phyloP scores from a whole-genome alignment of 2,888 invertebrate species.

The Rhabditoides inermis region DNA sequence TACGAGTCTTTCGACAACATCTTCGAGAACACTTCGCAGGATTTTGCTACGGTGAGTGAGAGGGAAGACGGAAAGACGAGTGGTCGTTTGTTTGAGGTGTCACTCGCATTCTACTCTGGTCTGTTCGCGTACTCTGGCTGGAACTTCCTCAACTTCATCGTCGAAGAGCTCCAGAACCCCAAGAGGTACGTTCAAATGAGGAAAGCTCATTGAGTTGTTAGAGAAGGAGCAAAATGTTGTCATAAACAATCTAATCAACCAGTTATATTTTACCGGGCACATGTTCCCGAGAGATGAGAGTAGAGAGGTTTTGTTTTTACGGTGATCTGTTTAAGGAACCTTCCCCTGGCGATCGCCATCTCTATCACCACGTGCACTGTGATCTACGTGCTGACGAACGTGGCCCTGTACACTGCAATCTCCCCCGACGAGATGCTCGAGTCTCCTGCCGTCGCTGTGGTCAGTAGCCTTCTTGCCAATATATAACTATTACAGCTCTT shows the following conservation, averaged over 20 bases:
- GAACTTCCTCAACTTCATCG: slow-evolving; percentile 98
- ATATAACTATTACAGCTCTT: too few relatives aligned
- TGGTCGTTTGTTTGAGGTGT: slow-evolving; percentile 57
- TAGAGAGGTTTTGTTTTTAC: not conserved
- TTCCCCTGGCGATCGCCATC: slow-evolving; percentile 85
- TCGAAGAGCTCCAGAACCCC: slow-evolving; percentile 94
- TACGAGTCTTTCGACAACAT: slow-evolving; percentile 66
- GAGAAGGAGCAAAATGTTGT: not conserved
- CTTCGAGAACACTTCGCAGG: slow-evolving; percentile 75
- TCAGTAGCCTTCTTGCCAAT: too few relatives aligned
- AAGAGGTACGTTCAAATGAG: slow-evolving; percentile 62
- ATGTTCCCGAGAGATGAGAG: not conserved
- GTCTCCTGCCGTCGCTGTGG: slow-evolving; percentile 90
- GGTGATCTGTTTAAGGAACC: slow-evolving; percentile 66
- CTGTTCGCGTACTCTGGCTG: slow-evolving; percentile 82
- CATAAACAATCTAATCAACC: not conserved
- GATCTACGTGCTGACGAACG: slow-evolving; percentile 86
- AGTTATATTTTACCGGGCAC: not conserved
- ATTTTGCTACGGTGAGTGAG: slow-evolving; percentile 15
- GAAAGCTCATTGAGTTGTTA: not conserved
- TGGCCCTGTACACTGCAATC: slow-evolving; percentile 94
- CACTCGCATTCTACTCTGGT: slow-evolving; percentile 91
- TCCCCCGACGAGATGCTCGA: slow-evolving; percentile 83
- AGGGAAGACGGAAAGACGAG: not conserved
- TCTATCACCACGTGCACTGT: slow-evolving; percentile 85